Conservation (phyloP, 2,113 vertebrate species). For the Malurus alboscapulatus region DNA sequence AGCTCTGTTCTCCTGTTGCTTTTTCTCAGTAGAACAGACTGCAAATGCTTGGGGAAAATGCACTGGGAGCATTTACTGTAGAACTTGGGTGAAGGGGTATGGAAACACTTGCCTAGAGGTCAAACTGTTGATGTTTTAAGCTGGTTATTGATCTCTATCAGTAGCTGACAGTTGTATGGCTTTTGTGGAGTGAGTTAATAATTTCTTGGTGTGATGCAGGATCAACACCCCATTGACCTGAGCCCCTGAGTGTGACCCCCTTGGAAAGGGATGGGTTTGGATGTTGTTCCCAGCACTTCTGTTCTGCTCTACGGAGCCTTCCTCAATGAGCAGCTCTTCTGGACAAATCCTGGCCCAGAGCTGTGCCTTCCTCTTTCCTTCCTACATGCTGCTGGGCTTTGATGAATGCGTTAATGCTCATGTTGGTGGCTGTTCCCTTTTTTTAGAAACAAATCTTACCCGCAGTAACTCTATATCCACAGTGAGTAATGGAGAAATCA, state of each 20-base stretch:
- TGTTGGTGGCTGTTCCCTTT: constrained; percentile 27
- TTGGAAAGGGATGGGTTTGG: not conserved
- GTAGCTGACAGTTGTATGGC: not conserved
- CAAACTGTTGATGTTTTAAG: not conserved
- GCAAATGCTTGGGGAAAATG: not conserved
- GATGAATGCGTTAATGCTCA: constrained; percentile 8
- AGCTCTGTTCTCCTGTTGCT: not conserved
- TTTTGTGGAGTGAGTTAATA: constrained; percentile 29
- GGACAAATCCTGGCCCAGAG: not conserved
- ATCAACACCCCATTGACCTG: not conserved
- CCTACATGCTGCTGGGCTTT: not conserved
- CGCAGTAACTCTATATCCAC: not conserved
- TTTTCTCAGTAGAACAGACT: not conserved
- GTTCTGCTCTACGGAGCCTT: not conserved
- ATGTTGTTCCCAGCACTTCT: not conserved
- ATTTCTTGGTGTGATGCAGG: not conserved
- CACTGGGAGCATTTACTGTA: not conserved
- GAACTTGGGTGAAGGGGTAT: not conserved
- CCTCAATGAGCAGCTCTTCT: not conserved
- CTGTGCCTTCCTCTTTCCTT: constrained; percentile 40
- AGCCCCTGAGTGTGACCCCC: not conserved
- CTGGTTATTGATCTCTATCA: not conserved
- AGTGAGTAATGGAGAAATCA: constrained; percentile 57
- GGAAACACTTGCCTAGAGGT: not conserved
- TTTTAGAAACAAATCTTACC: constrained; percentile 26